These are phyloP conservation scores for Grammomys dolichurus DNA, from an alignment of 2,113 vertebrate species.

Conservation along the genomic window DNA sequence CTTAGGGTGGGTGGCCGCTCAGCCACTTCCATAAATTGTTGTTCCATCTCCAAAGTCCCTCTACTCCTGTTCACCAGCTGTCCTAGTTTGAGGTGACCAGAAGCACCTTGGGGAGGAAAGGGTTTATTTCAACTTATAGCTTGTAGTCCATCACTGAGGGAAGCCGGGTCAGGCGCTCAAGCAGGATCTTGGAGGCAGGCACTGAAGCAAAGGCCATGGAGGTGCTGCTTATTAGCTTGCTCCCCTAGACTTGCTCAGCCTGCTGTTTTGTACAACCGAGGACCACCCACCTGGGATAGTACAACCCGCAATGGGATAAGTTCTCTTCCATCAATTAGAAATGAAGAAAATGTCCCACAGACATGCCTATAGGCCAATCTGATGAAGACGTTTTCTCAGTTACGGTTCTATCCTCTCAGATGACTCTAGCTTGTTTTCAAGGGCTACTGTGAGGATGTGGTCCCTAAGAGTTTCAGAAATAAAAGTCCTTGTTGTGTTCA, in stretches of 20 bases:
- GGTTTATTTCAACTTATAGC: not conserved
- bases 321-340: not conserved
- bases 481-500: not conserved
- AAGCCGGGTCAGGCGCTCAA: not conserved
- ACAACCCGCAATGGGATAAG: not conserved
- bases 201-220: not conserved
- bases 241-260: not conserved
- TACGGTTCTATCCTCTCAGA: not conserved
- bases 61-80: not conserved
- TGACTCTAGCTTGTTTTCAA: not conserved
- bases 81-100: not conserved
- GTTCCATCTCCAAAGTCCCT: not conserved
- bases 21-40: not conserved
- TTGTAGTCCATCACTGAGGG: not conserved
- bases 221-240: not conserved
- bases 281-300: not conserved
- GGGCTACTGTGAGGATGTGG: not conserved
- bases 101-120: not conserved
- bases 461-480: conserved; percentile 43
- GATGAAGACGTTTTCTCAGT: not conserved
- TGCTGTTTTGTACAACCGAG: not conserved
- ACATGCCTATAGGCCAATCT: not conserved
- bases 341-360: not conserved
- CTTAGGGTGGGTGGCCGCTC: not conserved
- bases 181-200: not conserved